Base-by-base conservation (phyloP, 1,140 invertebrate species). In the Belonocnema kinseyi region DNA sequence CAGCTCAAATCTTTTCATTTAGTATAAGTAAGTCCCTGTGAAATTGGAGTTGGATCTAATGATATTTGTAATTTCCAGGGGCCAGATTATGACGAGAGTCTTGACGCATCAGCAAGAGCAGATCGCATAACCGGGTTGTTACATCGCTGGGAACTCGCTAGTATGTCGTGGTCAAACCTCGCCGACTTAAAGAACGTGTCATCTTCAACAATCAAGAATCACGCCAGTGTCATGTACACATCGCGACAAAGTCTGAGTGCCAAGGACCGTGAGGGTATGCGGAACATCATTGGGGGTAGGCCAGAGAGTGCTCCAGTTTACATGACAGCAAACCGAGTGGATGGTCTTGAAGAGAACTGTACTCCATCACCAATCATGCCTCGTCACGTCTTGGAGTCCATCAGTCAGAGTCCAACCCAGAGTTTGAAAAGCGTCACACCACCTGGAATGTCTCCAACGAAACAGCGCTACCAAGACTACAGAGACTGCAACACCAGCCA, bases 21-120 rank as follows among this genome's bases (percentile, higher is more conserved):
- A 1, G 1, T 7, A 7, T 46, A 11, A 46, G 40, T 46, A 10
- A 46, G 40, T 46, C 40, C 40, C 7, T 46, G 7, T 46, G 5
- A 46, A 46, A 46, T 46, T 0, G 40, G 40, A 46, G 40, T 46
- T 7, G 4, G 10, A 10, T 46, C 10, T 46, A 7, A 46, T 46
- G 40, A 46, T 46, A 61, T 66, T 66, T 66, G 26, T 21, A 17
- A 26, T 56, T 88, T 88, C 5, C 89, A 96, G 94, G 95, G 95
- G 77, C 94, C 94, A 73, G 95, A 96, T 82, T 96, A 95, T 84
- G 94, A 95, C 80, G 90, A 91, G 73, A 88, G 76, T 73, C 61
- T 88, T 5, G 90, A 91, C 71, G 85, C 83, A 0, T 72, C 81
- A 1, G 54, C 78, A n/a, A 80, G 81, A 40, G 86, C 84, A 0